Base-by-base conservation (phyloP, 64 coral and sea anemone species). In the Dendrophyllia cribrosa region DNA sequence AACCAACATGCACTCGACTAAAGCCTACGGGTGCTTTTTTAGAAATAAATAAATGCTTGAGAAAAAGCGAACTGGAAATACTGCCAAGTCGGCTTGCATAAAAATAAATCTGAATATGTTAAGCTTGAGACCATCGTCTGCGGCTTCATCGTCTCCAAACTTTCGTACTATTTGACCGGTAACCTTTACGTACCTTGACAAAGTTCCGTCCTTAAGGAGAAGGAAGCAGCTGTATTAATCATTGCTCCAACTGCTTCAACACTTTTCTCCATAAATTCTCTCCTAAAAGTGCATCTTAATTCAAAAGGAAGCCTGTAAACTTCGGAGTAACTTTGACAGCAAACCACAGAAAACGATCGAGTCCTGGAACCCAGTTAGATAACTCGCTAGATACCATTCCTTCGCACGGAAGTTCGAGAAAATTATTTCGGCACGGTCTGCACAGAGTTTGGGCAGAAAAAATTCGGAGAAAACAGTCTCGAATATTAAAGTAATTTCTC, bases 281-380 rank as follows among this genome's bases (percentile, higher is more conserved):
- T 3, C 1, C 34, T 51, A 66, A 84, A 84, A 20, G 7, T 65
- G 80, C 59, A 67, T 46, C 63, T 22, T 51, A 52, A 84, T 84
- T 84, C 80, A 84, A 67, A 51, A 47, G 21, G 61, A 67, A 68
- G 43, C 43, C 61, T 24, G 44, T 47, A 84, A 84, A 83, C 62
- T 84, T 48, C 26, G 10, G 8, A 62, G 15, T 46, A 63, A 64
- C 62, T 75, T 75, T 75, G 72, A 75, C 72, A 75, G 45, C 14
- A 75, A n/a, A 23, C 80, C 46, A 13, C 43, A 67, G 43, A 6
- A 20, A 17, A 11, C 25, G 34, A 17, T 47, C 3, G 16, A 83
- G 80, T 21, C 16, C 80, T 67, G 80, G 80, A 67, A 84, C 59
- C 80, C 5, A 84, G 44, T 51, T 49, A 43, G 16, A 9, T 0